Base-by-base conservation (phyloP, 2,888 invertebrate genomes). In the Lasioglossum oenotherae region DNA sequence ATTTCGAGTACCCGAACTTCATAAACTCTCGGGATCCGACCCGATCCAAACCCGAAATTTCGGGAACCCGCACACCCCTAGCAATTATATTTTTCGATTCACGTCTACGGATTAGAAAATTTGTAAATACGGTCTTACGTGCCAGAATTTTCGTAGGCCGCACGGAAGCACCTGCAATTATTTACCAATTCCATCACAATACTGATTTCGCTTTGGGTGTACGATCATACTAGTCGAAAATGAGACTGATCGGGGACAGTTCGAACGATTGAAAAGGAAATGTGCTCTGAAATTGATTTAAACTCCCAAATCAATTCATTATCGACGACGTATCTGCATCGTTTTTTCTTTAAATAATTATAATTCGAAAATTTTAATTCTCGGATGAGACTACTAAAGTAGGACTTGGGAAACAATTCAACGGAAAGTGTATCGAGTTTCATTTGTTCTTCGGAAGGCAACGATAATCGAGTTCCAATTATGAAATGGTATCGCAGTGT, bases 131-230 rank as follows among this genome's bases (percentile, higher is more conserved):
- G 84, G 78, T 90, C 94, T 94, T 94, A 94, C 94, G 91, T 93
- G 92, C 90, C 92, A 94, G 89, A 94, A 92, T 89, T 92, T 93
- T 93, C 91, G 92, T 89, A 92, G 92, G 84, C 93, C 90, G 89
- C 92, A 93, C 85, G 92, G 93, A 91, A 93, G 88, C 90, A 94
- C 93, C 94, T 94, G 94, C 88, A 94, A 94, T 94, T 90, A 93
- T 93, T 93, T 86, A 85, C 89, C 85, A 89, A 82, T 76, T 77
- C 88, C 89, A 88, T 91, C 86, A 90, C 49, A n/a, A 75, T 77
- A 80, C 73, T 80, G 46, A 60, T 69, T 41, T 71, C 6, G 2
- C 41, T n/a, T 71, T 4, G n/a, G 4, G 12, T 41, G 12, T 5
- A 41, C 71, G 71, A 41, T n/a, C 71, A 38, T 41, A 41, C n/a